These are phyloP conservation scores for Dicyrtomina minuta DNA, from an alignment of 2,888 invertebrate genomes.

Conservation along the genomic window DNA sequence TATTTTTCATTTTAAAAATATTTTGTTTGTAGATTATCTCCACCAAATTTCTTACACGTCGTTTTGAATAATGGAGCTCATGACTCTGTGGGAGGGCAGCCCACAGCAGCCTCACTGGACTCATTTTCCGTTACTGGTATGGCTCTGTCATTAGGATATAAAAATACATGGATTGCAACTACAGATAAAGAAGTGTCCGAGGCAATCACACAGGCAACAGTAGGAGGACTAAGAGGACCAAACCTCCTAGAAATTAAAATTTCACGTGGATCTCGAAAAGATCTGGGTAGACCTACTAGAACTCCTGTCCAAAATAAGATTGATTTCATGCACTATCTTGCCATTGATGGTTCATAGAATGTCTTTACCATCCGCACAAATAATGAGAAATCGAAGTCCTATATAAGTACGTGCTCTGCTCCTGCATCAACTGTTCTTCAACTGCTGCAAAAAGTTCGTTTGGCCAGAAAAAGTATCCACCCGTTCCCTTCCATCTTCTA, in stretches of 20 bases:
- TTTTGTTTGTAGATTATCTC: conserved; percentile 37
- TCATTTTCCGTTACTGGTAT: conserved; percentile 45
- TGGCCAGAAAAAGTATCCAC: no score
- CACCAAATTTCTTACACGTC: conserved; percentile 58
- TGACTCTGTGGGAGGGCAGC: conserved; percentile 59
- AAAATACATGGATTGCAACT: conserved; percentile 53
- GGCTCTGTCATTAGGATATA: conserved; percentile 48
- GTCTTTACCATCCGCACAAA: not conserved
- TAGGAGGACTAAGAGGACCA: conserved; percentile 55
- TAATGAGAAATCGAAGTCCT: no score
- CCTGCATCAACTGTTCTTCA: no score
- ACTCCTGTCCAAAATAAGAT: conserved; percentile 58
- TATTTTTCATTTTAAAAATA: no score
- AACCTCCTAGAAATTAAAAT: conserved; percentile 57
- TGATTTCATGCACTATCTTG: conserved; percentile 58
- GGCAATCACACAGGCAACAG: conserved; percentile 49
- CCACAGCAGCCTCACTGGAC: conserved; percentile 53
- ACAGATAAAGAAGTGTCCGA: conserved; percentile 55
- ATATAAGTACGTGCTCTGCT: no score
- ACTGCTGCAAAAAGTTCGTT: no score
- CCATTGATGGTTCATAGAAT: conserved; percentile 42
- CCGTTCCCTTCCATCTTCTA: no score
- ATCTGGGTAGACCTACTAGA: conserved; percentile 58
- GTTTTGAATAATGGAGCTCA: conserved; percentile 59
- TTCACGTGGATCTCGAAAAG: conserved; percentile 56